These are phyloP conservation scores for Danionella dracula DNA, from an alignment of 2,797 vertebrate genomes.

Conservation along the genomic window DNA sequence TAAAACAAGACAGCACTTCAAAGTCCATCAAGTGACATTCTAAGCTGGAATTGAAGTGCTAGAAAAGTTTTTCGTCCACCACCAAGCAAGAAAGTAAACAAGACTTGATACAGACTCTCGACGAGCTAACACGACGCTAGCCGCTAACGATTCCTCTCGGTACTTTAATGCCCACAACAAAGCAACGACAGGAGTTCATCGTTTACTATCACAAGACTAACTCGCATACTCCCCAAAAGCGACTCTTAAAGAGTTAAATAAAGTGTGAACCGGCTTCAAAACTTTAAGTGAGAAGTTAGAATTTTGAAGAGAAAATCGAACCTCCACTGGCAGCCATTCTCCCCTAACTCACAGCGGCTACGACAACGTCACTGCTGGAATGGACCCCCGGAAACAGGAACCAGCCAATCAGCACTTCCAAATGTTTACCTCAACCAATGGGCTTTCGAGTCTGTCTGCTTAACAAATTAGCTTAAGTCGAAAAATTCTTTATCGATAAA, in stretches of 20 bases:
- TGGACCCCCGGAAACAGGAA: conserved; percentile 70
- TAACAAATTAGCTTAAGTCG: background rate
- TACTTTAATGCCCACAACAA: conserved; percentile 27
- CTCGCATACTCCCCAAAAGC: background rate
- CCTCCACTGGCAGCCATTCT: conserved; percentile 85
- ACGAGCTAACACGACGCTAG: conserved; percentile 15
- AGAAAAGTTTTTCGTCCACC: too few species aligned
- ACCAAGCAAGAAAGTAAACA: background rate
- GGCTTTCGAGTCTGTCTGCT: background rate
- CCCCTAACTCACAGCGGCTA: conserved; percentile 65
- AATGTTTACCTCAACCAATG: conserved; percentile 54
- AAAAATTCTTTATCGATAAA: too few species aligned
- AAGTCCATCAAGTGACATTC: too few species aligned
- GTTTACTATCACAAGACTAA: background rate
- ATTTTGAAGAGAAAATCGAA: conserved; percentile 60
- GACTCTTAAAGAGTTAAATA: background rate
- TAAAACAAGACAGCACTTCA: too few species aligned
- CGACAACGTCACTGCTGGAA: conserved; percentile 61
- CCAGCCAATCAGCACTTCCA: conserved; percentile 58
- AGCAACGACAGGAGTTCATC: background rate
- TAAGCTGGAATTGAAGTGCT: too few species aligned
- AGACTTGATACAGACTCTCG: conserved; percentile 8
- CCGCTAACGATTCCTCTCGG: conserved; percentile 21
- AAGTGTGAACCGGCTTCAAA: background rate
- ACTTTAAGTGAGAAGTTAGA: conserved; percentile 49